Percentiles rank a stretch among this genome's conserved stretches.
phyloP scores from a whole-genome alignment of 2,888 invertebrate genomes.

The Seira musarum region DNA sequence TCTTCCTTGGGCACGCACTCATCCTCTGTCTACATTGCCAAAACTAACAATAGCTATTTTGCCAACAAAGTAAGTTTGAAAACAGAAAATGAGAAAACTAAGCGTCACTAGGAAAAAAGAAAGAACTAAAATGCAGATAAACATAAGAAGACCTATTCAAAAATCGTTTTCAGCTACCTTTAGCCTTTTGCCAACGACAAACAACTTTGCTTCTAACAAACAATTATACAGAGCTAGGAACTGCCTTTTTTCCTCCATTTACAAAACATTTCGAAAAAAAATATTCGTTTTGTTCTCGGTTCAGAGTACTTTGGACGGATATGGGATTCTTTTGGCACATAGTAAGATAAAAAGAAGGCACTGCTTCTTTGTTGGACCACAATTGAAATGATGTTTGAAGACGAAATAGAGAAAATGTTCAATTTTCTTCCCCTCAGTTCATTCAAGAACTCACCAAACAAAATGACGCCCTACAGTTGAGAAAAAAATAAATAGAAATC shows the following conservation, averaged over 20 bases:
- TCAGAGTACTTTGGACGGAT: not conserved
- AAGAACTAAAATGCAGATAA: not conserved
- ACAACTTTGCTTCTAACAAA: not conserved
- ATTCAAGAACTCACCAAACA: not conserved
- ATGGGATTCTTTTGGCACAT: not conserved
- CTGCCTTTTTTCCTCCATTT: not conserved
- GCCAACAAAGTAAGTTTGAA: not conserved
- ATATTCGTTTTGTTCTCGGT: not conserved
- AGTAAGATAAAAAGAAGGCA: not conserved
- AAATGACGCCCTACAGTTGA: not conserved
- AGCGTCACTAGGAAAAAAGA: not conserved
- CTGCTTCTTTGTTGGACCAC: not conserved
- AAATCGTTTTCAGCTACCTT: not conserved
- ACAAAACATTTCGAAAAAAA: not conserved
- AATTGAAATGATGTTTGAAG: not conserved
- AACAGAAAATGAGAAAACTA: conserved; percentile 41
- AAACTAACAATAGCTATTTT: not conserved
- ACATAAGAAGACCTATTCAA: not conserved
- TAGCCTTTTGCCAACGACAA: not conserved
- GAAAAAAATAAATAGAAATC: not conserved
- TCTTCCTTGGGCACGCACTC: conserved; percentile 37
- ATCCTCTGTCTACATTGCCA: not conserved
- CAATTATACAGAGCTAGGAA: not conserved
- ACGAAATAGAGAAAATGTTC: not conserved
- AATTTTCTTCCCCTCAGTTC: not conserved